These are phyloP conservation scores for Hartigia nigra DNA, from an alignment of 2,888 invertebrate species.

Conservation along the genomic window DNA sequence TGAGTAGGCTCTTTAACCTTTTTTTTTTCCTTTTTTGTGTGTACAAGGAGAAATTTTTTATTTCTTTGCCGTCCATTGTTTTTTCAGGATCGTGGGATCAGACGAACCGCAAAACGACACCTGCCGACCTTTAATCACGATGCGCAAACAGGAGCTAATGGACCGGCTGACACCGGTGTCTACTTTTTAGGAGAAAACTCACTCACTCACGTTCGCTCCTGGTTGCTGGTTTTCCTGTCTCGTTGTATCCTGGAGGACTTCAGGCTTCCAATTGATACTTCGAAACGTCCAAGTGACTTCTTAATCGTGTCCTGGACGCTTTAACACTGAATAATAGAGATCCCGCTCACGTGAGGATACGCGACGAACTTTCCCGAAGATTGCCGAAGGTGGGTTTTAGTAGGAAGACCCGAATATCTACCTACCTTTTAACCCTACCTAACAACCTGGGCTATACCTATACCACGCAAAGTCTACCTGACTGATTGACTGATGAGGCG, in stretches of 20 bases:
- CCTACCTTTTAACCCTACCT: constrained; percentile 29
- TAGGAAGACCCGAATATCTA: constrained; percentile 47
- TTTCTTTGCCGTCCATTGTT: neutral
- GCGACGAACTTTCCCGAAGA: neutral
- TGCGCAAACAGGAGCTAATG: constrained; percentile 31
- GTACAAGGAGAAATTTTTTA: neutral
- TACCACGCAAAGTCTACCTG: constrained; percentile 52
- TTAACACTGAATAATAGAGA: neutral
- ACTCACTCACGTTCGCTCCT: neutral
- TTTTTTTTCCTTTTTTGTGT: neutral
- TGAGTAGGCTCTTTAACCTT: neutral
- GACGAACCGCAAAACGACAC: constrained; percentile 8
- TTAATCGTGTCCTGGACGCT: neutral
- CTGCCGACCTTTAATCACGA: constrained; percentile 15
- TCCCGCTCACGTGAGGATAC: neutral
- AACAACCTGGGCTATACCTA: neutral
- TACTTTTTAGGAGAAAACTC: neutral
- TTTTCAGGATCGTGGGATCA: neutral
- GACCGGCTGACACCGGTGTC: constrained; percentile 12
- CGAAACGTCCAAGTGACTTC: neutral
- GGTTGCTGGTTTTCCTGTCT: neutral
- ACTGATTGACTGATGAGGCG: constrained; percentile 65
- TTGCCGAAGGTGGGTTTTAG: neutral
- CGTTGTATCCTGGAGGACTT: neutral
- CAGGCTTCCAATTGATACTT: neutral